Conservation (phyloP, 2,888 invertebrate genomes). For the Trissonchulus latispiculum region DNA sequence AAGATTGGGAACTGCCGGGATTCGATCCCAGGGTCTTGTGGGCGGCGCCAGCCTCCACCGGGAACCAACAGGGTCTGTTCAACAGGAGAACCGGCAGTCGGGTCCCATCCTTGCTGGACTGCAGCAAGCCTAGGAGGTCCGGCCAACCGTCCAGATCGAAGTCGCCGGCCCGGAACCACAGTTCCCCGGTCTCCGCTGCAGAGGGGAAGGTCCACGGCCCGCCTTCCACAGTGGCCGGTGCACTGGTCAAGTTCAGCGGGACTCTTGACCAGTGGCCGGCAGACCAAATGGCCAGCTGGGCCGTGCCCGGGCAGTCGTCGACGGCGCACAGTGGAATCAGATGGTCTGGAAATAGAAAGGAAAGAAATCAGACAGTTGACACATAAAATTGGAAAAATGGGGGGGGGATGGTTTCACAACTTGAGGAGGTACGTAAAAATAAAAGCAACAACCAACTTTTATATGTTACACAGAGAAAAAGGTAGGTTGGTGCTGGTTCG, state of each 20-base stretch:
- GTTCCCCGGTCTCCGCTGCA: background rate
- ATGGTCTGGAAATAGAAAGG: background rate
- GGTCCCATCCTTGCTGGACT: conserved; percentile 15
- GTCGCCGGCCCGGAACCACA: conserved; percentile 38
- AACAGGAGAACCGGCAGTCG: background rate
- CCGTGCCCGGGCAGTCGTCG: background rate
- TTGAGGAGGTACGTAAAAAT: too few species aligned
- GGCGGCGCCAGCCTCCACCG: background rate
- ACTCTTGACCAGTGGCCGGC: background rate
- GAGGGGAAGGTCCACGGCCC: background rate
- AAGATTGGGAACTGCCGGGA: too few species aligned
- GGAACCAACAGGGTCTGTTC: background rate
- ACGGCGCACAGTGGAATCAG: background rate
- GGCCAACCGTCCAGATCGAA: conserved; percentile 38
- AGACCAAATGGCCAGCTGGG: background rate
- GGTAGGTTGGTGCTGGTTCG: too few species aligned
- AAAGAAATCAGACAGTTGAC: too few species aligned
- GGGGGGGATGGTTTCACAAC: too few species aligned
- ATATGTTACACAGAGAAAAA: too few species aligned
- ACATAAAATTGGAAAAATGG: too few species aligned
- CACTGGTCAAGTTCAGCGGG: background rate
- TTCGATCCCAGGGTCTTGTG: too few species aligned
- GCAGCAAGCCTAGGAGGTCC: conserved; percentile 30
- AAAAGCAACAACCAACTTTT: too few species aligned
- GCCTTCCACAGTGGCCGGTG: background rate